phyloP scores from a whole-genome alignment of 2,113 vertebrate genomes.

The Barbus barbus region DNA sequence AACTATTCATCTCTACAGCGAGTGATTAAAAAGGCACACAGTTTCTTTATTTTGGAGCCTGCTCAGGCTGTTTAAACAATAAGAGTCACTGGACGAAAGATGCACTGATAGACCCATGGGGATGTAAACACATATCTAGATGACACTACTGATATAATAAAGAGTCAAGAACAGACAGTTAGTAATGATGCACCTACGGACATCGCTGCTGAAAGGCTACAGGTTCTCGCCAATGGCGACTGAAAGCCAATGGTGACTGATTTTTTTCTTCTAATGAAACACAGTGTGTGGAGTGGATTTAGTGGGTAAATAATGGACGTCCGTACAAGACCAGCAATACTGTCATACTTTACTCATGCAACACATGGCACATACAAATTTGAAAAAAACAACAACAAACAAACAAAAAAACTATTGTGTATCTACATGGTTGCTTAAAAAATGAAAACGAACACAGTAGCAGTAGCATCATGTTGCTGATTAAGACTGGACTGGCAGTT shows the following conservation, averaged over 20 bases:
- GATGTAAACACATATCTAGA: conserved; percentile 62
- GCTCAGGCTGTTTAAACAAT: conserved; percentile 71
- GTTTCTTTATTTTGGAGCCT: conserved; percentile 66
- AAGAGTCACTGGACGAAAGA: conserved; percentile 65
- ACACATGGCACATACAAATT: too few relatives aligned
- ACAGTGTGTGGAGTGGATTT: conserved; percentile 8
- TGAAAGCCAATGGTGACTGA: conserved; percentile 45
- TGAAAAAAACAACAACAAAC: too few relatives aligned
- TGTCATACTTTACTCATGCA: conserved; percentile 22
- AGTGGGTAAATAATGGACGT: neutral
- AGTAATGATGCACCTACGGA: conserved; percentile 70
- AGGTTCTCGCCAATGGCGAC: conserved; percentile 38
- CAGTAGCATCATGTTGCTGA: conserved; percentile 33
- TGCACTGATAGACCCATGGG: conserved; percentile 60
- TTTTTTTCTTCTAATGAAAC: neutral
- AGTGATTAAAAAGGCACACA: conserved; percentile 76
- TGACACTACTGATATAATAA: conserved; percentile 57
- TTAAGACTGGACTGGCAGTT: conserved; percentile 51
- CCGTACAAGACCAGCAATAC: neutral
- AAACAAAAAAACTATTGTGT: neutral
- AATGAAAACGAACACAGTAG: neutral
- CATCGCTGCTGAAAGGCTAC: conserved; percentile 58
- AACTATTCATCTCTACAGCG: conserved; percentile 59
- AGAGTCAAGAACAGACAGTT: conserved; percentile 68
- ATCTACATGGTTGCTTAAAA: conserved; percentile 3